These are phyloP conservation scores for Notocelia uddmanniana DNA, from an alignment of 2,888 invertebrate genomes.

Conservation along the genomic window DNA sequence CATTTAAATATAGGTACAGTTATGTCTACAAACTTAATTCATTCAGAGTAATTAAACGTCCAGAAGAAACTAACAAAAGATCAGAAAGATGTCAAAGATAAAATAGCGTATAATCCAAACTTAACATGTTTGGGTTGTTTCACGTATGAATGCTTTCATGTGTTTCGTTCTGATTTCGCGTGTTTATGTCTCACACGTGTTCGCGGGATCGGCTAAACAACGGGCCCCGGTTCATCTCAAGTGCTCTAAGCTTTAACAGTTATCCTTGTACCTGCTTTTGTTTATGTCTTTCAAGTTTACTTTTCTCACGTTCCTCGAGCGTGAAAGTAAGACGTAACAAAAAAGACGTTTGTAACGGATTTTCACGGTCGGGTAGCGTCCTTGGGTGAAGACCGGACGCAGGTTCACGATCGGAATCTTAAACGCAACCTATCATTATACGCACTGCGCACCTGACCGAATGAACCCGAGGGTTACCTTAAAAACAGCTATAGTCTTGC, in stretches of 20 bases:
- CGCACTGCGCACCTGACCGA: slow-evolving; percentile 40
- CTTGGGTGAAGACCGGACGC: slow-evolving; percentile 70
- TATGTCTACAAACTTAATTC: background rate
- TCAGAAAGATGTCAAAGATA: slow-evolving; percentile 40
- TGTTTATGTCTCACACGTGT: slow-evolving; percentile 61
- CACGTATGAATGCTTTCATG: slow-evolving; percentile 51
- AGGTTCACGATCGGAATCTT: slow-evolving; percentile 59
- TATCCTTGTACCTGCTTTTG: slow-evolving; percentile 19
- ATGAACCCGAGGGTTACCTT: slow-evolving; percentile 14
- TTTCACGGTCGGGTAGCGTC: slow-evolving; percentile 74
- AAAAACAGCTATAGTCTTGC: slow-evolving; percentile 1
- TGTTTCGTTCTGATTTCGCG: slow-evolving; percentile 58
- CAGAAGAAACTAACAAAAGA: slow-evolving; percentile 7
- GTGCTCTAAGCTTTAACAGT: slow-evolving; percentile 45
- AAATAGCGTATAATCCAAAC: slow-evolving; percentile 13
- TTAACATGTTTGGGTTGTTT: slow-evolving; percentile 42
- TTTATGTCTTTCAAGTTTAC: slow-evolving; percentile 20
- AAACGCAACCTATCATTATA: slow-evolving; percentile 26
- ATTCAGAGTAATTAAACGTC: background rate
- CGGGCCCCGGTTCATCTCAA: slow-evolving; percentile 47
- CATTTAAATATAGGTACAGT: background rate
- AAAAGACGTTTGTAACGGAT: slow-evolving; percentile 70
- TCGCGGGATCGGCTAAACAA: slow-evolving; percentile 56
- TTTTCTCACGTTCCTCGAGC: slow-evolving; percentile 43
- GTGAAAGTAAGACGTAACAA: slow-evolving; percentile 44